phyloP scores from a whole-genome alignment of 2,797 vertebrate species.

The Carduelis carduelis region DNA sequence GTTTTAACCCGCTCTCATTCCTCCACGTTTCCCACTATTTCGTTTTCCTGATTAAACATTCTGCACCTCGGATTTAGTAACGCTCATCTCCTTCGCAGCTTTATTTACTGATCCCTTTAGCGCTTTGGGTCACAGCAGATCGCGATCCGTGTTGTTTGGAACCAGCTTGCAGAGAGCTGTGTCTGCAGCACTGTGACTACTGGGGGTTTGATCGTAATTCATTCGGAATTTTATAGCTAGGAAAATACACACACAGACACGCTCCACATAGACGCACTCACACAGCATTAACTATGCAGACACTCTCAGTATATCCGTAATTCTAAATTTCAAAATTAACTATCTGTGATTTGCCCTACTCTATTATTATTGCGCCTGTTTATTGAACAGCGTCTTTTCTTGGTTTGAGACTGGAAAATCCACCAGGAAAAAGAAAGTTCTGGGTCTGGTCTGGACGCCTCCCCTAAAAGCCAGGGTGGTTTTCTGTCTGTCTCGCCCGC shows the following conservation, averaged over 20 bases:
- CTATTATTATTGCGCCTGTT: not conserved
- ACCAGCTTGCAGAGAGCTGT: not conserved
- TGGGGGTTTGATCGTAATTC: slow-evolving; percentile 48
- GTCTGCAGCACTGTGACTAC: not conserved
- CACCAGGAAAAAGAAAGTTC: not conserved
- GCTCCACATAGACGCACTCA: not conserved
- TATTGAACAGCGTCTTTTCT: not conserved
- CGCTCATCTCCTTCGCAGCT: not conserved
- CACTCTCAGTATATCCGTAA: not conserved
- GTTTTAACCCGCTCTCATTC: not conserved
- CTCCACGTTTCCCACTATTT: not conserved
- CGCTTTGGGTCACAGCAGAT: not conserved
- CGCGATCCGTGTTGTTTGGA: not conserved
- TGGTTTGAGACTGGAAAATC: not conserved
- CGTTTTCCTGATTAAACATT: not conserved
- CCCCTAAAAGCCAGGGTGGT: not conserved
- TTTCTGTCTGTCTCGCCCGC: not conserved
- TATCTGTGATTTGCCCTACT: not conserved
- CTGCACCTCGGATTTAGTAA: not conserved
- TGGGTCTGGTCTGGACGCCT: not conserved
- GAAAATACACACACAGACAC: slow-evolving; percentile 9
- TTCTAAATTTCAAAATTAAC: not conserved
- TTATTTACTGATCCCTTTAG: not conserved
- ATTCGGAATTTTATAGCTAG: slow-evolving; percentile 49
- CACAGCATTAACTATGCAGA: not conserved